Conservation (phyloP, 2,113 vertebrate genomes). For the Romanogobio albipinnatus region DNA sequence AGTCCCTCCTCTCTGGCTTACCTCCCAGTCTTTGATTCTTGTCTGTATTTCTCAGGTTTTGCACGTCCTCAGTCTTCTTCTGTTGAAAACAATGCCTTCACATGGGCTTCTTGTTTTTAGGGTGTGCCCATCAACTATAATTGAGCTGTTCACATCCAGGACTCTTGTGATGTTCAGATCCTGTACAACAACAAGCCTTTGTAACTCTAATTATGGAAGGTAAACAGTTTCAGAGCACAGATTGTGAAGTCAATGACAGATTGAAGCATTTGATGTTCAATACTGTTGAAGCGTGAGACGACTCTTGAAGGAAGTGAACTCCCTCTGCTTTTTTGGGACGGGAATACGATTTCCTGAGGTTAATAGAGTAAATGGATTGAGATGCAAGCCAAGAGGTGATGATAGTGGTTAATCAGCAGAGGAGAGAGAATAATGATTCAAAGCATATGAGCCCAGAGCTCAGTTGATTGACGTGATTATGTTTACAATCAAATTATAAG, state of each 20-base stretch:
- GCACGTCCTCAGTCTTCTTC: constrained; percentile 34
- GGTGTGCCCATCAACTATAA: constrained; percentile 48
- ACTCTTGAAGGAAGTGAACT: constrained; percentile 24
- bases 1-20: constrained; percentile 13
- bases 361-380: background rate
- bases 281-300: background rate
- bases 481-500: too few species aligned
- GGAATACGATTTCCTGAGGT: constrained; percentile 20
- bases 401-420: constrained; percentile 1
- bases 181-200: constrained; percentile 23
- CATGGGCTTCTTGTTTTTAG: constrained; percentile 37
- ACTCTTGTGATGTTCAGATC: constrained; percentile 34
- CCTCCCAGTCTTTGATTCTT: constrained; percentile 41
- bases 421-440: background rate
- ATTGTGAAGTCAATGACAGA: background rate
- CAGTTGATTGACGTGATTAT: background rate
- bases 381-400: background rate
- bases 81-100: constrained; percentile 55
- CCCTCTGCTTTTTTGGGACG: constrained; percentile 25
- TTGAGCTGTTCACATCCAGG: constrained; percentile 17
- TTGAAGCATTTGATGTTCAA: background rate
- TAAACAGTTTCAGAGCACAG: constrained; percentile 25
- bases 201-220: constrained; percentile 31
- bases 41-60: constrained; percentile 44
- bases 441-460: background rate